Evolutionary conservation across 1,140 invertebrate species (phyloP).

Genomic region (Sinonovacula constricta): DNA sequence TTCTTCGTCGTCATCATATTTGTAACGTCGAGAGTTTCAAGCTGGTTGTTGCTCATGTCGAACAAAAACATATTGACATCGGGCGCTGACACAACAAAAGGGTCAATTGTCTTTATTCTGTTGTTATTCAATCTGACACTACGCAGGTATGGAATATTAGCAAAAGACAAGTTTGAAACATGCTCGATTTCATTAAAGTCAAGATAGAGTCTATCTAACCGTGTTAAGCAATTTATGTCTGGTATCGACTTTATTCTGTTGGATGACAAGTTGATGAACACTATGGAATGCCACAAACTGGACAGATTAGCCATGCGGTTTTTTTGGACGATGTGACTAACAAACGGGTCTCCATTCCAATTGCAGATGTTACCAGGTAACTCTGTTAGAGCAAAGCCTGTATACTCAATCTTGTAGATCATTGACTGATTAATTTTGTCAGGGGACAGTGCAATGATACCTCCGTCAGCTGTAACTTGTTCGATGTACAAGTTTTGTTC

Average conservation of each 20-base stretch:
- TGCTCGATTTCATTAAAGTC: constrained; percentile 1
- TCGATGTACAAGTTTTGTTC: background rate
- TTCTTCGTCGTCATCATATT: constrained; percentile 7
- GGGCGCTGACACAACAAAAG: background rate
- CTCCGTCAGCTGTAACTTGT: constrained; percentile 3
- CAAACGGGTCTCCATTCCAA: constrained; percentile 30
- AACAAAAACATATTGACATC: constrained; percentile 5
- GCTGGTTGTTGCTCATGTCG: constrained; percentile 26
- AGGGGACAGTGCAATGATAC: background rate
- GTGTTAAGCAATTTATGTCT: constrained; percentile 20
- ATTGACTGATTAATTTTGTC: constrained; percentile 1
- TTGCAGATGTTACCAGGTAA: constrained; percentile 38
- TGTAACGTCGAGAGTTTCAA: constrained; percentile 25
- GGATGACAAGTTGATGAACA: constrained; percentile 1
- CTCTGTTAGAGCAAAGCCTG: constrained; percentile 18
- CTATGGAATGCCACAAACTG: constrained; percentile 2
- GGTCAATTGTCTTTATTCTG: constrained; percentile 25
- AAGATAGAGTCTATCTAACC: constrained; percentile 12
- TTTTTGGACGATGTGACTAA: background rate
- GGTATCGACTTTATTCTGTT: constrained; percentile 25
- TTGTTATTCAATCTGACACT: constrained; percentile 4
- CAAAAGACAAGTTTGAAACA: constrained; percentile 20
- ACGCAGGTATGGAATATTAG: background rate
- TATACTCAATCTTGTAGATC: constrained; percentile 26
- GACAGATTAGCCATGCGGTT: background rate